These are phyloP conservation scores for Melanerpes formicivorus DNA, from an alignment of 2,113 vertebrate species.

Conservation along the genomic window DNA sequence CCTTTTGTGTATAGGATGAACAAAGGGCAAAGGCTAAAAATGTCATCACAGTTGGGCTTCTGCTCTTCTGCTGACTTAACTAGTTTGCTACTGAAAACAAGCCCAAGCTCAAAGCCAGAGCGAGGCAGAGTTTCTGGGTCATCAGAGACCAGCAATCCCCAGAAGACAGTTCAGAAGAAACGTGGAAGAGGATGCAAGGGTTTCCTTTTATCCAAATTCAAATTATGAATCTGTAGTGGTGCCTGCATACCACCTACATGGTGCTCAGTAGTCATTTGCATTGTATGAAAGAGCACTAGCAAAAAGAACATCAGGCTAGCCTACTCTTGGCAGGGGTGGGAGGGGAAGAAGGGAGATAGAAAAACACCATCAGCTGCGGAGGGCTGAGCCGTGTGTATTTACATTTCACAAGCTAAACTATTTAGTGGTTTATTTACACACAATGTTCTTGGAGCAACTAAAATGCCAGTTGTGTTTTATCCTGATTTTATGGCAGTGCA, in stretches of 20 bases:
- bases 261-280: slow-evolving; percentile 23
- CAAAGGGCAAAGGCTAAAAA: slow-evolving; percentile 37
- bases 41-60: slow-evolving; percentile 41
- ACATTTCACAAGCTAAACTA: slow-evolving; percentile 57
- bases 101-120: slow-evolving; percentile 11
- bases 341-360: slow-evolving; percentile 44
- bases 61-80: neutral
- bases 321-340: slow-evolving; percentile 58
- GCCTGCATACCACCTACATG: slow-evolving; percentile 56
- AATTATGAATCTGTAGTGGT: neutral
- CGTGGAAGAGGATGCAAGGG: neutral
- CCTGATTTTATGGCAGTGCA: slow-evolving; percentile 1
- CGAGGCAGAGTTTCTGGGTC: neutral
- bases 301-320: slow-evolving; percentile 43
- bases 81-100: neutral
- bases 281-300: slow-evolving; percentile 40
- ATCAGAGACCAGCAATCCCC: neutral
- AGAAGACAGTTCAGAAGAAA: slow-evolving; percentile 6
- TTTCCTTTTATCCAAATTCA: neutral
- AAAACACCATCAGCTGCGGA: slow-evolving; percentile 56
- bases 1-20: slow-evolving; percentile 17
- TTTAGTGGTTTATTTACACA: slow-evolving; percentile 66
- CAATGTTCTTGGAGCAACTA: slow-evolving; percentile 56
- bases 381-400: slow-evolving; percentile 48
- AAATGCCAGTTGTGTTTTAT: slow-evolving; percentile 62